These are phyloP conservation scores for Hypotaenidia philippensis DNA, from an alignment of 2,797 vertebrate species.

Conservation along the genomic window DNA sequence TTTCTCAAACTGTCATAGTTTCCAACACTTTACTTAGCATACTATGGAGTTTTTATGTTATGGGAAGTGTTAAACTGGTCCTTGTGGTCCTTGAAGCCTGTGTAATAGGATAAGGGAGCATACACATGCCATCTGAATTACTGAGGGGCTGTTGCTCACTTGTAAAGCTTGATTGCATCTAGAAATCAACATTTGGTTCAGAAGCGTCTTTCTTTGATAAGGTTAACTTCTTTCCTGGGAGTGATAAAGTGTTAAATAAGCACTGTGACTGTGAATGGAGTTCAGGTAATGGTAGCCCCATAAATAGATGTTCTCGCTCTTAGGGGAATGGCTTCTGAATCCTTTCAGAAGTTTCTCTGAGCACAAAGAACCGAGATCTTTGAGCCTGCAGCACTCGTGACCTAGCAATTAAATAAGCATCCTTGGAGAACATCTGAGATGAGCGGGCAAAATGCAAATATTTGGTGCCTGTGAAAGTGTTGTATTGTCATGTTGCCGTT, in stretches of 20 bases:
- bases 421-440: conserved; percentile 13
- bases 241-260: conserved; percentile 70
- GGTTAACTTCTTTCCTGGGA: conserved; percentile 71
- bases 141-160: conserved; percentile 52
- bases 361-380: conserved; percentile 33
- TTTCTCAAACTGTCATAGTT: background rate
- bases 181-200: conserved; percentile 69
- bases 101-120: conserved; percentile 45
- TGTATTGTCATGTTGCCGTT: background rate
- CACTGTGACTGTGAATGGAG: conserved; percentile 53
- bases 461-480: background rate
- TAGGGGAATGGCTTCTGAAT: conserved; percentile 35
- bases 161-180: conserved; percentile 67
- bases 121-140: conserved; percentile 6
- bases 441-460: conserved; percentile 4
- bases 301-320: conserved; percentile 61
- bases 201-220: conserved; percentile 63
- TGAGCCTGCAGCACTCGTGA: conserved; percentile 3
- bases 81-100: conserved; percentile 33
- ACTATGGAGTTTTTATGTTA: background rate
- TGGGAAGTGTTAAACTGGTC: conserved; percentile 27
- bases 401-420: conserved; percentile 58
- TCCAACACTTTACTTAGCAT: background rate
- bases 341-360: conserved; percentile 55
- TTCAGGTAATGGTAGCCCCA: conserved; percentile 57